Percentiles rank a stretch among this genome's conserved stretches.
These are phyloP conservation scores for Alethe castanea DNA, from an alignment of 2,113 vertebrate genomes.

Conservation along the genomic window DNA sequence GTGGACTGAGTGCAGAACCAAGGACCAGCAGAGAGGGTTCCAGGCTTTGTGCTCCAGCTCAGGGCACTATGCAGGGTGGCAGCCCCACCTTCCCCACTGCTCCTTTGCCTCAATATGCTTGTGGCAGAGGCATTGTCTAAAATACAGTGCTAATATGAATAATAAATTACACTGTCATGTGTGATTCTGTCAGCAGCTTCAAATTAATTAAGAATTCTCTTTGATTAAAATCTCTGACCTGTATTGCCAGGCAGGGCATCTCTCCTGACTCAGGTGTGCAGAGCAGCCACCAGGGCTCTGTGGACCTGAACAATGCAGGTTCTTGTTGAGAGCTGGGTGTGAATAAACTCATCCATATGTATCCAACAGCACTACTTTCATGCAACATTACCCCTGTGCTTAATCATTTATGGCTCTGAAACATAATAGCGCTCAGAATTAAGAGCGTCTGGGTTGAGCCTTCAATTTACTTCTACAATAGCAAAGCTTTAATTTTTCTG, in stretches of 20 bases:
- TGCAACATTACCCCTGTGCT: not conserved
- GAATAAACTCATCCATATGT: not conserved
- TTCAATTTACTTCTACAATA: not conserved
- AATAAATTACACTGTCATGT: not conserved
- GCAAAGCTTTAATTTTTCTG: not conserved
- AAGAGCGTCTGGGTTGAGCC: not conserved
- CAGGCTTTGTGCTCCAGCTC: not conserved
- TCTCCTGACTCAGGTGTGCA: not conserved
- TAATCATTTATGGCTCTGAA: not conserved
- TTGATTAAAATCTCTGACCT: not conserved
- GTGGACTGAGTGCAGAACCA: not conserved
- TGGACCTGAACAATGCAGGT: not conserved
- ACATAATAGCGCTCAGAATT: not conserved
- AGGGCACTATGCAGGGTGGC: not conserved
- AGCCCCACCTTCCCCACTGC: not conserved
- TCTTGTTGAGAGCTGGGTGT: not conserved
- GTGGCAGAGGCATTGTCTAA: not conserved
- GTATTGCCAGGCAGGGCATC: not conserved
- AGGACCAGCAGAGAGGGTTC: not conserved
- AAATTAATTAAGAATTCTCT: not conserved
- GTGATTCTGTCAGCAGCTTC: not conserved
- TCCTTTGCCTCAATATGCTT: not conserved
- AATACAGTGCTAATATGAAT: not conserved
- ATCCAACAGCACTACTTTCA: not conserved
- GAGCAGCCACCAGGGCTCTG: not conserved